Conservation (phyloP, 2,797 vertebrate genomes). For the Tapera naevia region DNA sequence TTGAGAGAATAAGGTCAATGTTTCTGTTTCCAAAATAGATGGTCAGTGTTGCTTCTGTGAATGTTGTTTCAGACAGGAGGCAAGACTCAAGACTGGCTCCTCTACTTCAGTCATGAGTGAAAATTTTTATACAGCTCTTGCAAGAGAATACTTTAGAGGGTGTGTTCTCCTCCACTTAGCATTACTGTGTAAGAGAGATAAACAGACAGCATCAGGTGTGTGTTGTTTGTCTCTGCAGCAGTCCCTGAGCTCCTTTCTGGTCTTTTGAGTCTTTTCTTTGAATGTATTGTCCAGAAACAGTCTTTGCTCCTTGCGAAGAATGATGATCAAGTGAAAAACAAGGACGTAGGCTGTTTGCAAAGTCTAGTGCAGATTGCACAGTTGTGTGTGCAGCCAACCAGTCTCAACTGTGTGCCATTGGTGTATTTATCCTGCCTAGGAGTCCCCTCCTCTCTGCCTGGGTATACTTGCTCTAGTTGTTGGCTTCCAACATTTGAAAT, state of each 20-base stretch:
- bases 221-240: not conserved
- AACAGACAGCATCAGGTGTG: not conserved
- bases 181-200: not conserved
- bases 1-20: not conserved
- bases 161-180: not conserved
- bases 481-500: not conserved
- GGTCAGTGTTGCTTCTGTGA: not conserved
- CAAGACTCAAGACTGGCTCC: not conserved
- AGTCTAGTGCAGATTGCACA: rapidly evolving
- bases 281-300: no score
- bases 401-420: not conserved
- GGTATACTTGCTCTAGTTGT: not conserved
- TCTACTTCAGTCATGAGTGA: not conserved
- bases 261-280: not conserved
- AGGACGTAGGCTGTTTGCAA: rapidly evolving
- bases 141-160: not conserved
- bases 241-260: not conserved
- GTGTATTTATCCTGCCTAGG: rapidly evolving
- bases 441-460: not conserved
- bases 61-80: not conserved
- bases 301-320: not conserved
- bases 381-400: not conserved
- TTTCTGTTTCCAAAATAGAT: not conserved
- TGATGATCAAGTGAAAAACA: not conserved
- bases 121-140: not conserved